phyloP scores from a whole-genome alignment of 53 echinoderm and acorn worm genomes.

The Mesocentrotus franciscanus region DNA sequence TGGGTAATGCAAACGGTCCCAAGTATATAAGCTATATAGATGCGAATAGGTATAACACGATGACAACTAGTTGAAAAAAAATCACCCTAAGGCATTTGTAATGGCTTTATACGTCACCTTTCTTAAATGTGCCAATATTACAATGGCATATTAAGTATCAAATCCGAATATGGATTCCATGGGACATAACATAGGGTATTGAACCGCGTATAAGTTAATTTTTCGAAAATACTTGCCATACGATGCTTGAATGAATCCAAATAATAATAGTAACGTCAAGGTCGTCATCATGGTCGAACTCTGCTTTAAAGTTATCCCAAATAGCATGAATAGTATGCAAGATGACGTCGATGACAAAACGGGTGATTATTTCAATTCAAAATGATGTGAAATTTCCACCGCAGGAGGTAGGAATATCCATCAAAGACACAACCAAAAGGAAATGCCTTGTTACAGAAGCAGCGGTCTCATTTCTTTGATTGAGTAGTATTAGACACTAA shows the following conservation, averaged over 20 bases:
- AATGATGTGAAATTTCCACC: neutral
- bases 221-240: neutral
- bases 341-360: neutral
- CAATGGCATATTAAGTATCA: no score
- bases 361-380: neutral
- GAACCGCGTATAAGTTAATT: no score
- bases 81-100: no score
- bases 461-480: neutral
- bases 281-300: neutral
- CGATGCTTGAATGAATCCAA: neutral
- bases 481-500: neutral
- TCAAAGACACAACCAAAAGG: neutral
- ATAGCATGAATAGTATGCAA: neutral
- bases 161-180: no score
- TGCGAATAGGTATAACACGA: no score
- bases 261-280: neutral
- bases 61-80: no score
- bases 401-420: neutral
- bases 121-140: no score
- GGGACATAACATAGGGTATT: no score
- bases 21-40: no score
- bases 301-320: neutral
- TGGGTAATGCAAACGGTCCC: no score
- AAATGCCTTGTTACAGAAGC: neutral
- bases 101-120: no score